These are phyloP conservation scores for Petroica traversi DNA, from an alignment of 2,113 vertebrate species.

Conservation along the genomic window DNA sequence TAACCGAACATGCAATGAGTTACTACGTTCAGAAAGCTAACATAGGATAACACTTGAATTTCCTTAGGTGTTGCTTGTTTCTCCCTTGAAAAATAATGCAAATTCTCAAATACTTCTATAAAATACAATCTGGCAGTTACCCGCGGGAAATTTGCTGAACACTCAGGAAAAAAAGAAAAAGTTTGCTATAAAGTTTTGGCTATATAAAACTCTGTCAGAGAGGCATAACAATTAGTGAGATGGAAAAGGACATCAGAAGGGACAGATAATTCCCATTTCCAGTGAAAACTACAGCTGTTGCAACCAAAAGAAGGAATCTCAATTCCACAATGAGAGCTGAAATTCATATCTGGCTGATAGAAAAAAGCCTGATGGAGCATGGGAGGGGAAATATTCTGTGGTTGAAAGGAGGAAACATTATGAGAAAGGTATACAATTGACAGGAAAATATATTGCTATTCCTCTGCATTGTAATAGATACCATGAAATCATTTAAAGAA, in stretches of 20 bases:
- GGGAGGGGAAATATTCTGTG: not conserved
- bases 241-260: not conserved
- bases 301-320: not conserved
- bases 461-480: not conserved
- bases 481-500: not conserved
- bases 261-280: not conserved
- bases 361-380: not conserved
- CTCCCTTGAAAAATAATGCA: not conserved
- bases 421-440: not conserved
- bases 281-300: not conserved
- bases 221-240: not conserved
- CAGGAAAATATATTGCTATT: not conserved
- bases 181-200: not conserved
- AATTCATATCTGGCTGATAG: not conserved
- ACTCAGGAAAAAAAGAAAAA: not conserved
- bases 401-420: not conserved
- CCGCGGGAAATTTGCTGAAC: not conserved
- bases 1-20: not conserved
- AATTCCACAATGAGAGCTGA: not conserved
- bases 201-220: not conserved
- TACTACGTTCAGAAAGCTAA: not conserved
- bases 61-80: not conserved
- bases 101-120: not conserved
- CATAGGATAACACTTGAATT: not conserved
- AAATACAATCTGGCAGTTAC: not conserved